Percentiles rank a stretch among this genome's conserved stretches.
phyloP scores from a whole-genome alignment of 2,888 invertebrate genomes.

The Xanthia icteritia region DNA sequence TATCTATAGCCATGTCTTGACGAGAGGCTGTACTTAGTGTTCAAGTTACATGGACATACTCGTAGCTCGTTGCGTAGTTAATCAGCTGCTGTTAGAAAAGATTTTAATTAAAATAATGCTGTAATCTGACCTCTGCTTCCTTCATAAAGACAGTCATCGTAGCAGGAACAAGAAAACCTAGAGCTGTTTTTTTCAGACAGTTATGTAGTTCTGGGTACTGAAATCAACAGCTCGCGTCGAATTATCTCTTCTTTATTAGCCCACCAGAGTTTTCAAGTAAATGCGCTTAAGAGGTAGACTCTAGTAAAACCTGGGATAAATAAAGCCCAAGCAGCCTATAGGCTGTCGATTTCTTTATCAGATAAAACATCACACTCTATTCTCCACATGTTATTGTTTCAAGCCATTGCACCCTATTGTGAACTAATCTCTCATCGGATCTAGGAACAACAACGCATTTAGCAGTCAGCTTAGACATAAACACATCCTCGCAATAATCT shows the following conservation, averaged over 20 bases:
- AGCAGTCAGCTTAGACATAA: constrained; percentile 48
- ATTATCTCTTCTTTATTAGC: not conserved
- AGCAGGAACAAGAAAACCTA: not conserved
- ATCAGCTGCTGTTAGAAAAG: not conserved
- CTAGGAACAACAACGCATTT: constrained; percentile 42
- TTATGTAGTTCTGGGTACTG: not conserved
- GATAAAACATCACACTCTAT: constrained; percentile 17
- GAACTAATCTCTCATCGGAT: constrained; percentile 45
- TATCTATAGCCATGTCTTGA: constrained; percentile 17
- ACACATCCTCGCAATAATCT: constrained; percentile 63
- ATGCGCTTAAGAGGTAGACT: not conserved
- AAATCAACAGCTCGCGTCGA: not conserved
- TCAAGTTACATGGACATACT: constrained; percentile 39
- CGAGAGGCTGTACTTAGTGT: constrained; percentile 26
- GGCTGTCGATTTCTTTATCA: constrained; percentile 4
- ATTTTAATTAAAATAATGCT: not conserved
- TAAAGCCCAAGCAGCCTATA: not conserved
- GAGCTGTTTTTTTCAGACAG: not conserved
- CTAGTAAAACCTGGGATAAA: not conserved
- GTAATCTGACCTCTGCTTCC: not conserved
- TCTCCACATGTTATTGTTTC: constrained; percentile 45
- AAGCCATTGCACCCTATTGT: constrained; percentile 52
- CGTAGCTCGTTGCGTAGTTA: not conserved
- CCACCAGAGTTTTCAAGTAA: not conserved
- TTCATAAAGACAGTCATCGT: not conserved